Base-by-base conservation (phyloP, 2,888 invertebrate genomes). In the Pogonocherus hispidulus region DNA sequence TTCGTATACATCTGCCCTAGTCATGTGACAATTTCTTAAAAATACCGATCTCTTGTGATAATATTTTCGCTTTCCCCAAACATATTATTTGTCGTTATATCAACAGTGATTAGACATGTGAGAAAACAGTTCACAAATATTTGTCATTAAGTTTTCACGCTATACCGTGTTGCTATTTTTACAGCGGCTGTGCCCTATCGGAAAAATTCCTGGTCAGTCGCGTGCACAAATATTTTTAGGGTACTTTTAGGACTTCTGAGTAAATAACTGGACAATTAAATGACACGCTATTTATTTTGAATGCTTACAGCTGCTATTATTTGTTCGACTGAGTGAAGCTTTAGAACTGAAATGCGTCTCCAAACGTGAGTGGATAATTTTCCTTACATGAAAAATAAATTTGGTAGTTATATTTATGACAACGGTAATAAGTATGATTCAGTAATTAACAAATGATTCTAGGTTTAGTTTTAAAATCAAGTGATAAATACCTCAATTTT, bases 1-100 rank as follows among this genome's bases (percentile, higher is more conserved):
- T 65, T 23, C 32, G 59, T 51, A 52, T 65, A 59, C 72, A 72
- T 64, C 72, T 69, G 72, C 62, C 57, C 66, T 23, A 37, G 57
- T 64, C 63, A 63, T 66, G 67, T 63, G 69, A 72, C 72, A 69
- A 72, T 67, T 64, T 66, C 57, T 23, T 27, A 65, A 59, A 69
- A 67, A 66, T 65, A 62, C 63, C 66, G 62, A 60, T 64, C 63
- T 55, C 52, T 57, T 59, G 23, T 32, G 59, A 66, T 49, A 46
- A 64, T 64, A 49, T 68, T 68, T 64, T 67, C 66, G 49, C 67
- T 72, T 65, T 47, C 57, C 32, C 41, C 27, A 44, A 55, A 49
- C 64, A n/a, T n/a, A n/a, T 47, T 63, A 54, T 35, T 56, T 49
- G 62, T 51, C 54, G 35, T 44, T 47, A 19, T 54, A 32, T 22